phyloP scores from a whole-genome alignment of 2,797 vertebrate genomes.

The Lagorchestes hirsutus region DNA sequence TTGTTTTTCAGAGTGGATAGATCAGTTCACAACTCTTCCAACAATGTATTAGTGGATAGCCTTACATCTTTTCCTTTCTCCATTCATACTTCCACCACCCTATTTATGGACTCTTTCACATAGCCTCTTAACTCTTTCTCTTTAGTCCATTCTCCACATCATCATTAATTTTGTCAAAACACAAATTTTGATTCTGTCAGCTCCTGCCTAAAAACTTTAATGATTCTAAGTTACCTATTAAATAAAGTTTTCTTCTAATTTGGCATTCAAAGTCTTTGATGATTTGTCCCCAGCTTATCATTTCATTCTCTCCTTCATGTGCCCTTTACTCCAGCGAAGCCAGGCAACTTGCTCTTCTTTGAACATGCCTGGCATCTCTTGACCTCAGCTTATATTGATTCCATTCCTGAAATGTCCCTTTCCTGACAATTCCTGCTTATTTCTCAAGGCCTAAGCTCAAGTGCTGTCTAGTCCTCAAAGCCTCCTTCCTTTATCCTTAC shows the following conservation, averaged over 20 bases:
- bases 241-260: background rate
- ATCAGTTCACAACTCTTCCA: too few relatives aligned
- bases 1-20: too few relatives aligned
- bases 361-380: background rate
- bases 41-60: slow-evolving; percentile 52
- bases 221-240: background rate
- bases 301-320: background rate
- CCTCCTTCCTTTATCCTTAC: background rate
- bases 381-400: background rate
- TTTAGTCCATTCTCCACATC: background rate
- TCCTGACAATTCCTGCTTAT: background rate
- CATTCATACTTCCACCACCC: slow-evolving; percentile 77
- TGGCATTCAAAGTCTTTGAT: background rate
- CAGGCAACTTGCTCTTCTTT: background rate
- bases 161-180: background rate
- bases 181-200: background rate
- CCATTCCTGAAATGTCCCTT: background rate
- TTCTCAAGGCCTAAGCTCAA: background rate
- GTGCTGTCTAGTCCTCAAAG: background rate
- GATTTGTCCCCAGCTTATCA: background rate
- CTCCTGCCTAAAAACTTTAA: background rate
- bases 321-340: background rate
- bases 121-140: background rate
- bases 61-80: slow-evolving; percentile 74
- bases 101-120: slow-evolving; percentile 55